Base-by-base conservation (phyloP, 1,140 invertebrate species). In the Amyelois transitella region DNA sequence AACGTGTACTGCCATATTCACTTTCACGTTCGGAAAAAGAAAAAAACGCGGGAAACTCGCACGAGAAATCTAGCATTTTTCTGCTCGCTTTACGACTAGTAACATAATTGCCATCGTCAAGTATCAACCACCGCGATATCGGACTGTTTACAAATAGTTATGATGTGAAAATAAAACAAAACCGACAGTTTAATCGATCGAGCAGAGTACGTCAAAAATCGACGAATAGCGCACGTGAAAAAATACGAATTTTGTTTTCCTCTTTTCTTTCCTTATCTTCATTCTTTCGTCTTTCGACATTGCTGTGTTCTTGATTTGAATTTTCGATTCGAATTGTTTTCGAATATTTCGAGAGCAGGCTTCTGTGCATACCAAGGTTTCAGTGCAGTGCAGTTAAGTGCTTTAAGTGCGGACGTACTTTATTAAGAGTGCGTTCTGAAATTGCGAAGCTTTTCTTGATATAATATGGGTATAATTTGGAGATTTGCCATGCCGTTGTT, bases 401-500 rank as follows among this genome's bases (percentile, higher is more conserved):
- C 4, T 7, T 28, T 58, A 62, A 56, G 58, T 69, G 71, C 66
- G 51, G 58, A 63, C 58, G 58, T 67, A 55, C 43, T 52, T 20
- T 38, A 3, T 32, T 14, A 32, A 60, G 22, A 55, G 69, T 62
- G 65, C 60, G 51, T 69, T 59, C 52, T 62, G 45, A 53, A 12
- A 7, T 62, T 49, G 18, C 1, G 24, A 18, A 18, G 43, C 22
- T 48, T 55, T 55, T 28, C 43, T 65, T 71, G 61, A 53, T 75
- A 76, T 83, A 86, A 80, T 83, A 86, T 86, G 83, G 80, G 80
- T 79, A 69, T 69, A 56, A 72, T 51, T 65, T 66, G 67, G 75
- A 79, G 53, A 63, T 48, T 18, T 53, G 61, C 69, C 20, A 86
- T 88, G 80, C 75, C 77, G 22, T 69, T 88, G 55, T 61, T 88